Evolutionary conservation across 2,113 vertebrate species (phyloP), one percentile per base, ranked within the genome.

Genomic region (Rhadina sibilatrix): DNA sequence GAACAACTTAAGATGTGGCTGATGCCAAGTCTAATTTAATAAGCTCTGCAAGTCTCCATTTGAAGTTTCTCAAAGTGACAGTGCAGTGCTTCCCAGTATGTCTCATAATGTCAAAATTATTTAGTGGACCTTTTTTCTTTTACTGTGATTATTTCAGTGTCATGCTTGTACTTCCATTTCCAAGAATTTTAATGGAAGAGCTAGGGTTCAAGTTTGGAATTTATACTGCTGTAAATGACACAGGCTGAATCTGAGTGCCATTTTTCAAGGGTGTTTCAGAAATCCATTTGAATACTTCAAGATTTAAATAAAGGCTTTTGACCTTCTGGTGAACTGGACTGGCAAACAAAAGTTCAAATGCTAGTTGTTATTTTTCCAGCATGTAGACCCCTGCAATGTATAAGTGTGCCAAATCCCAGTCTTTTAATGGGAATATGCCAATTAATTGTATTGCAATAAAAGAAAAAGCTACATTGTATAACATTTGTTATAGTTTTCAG

Each of bases 271-370:
- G 28, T 33, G 6, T 76, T 93, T 93, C 76, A 66, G 70, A 92
- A 94, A 72, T 30, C 64, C 28, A 42, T 49, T 78, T 86, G 64
- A 87, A 84, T 68, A 59, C 56, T 61, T 89, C 12, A 37, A 27
- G 47, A 86, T 80, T 74, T 90, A 89, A 57, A 94, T 71, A 61
- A 94, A 89, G 35, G 38, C 52, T 83, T 66, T 83, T 93, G 86
- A 93, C 79, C 71, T 93, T 81, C 65, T 86, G 33, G 8, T 92
- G 90, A 95, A 94, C 57, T 90, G 50, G 54, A 90, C n/a, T 10
- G 57, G 40, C 37, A 94, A 86, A 90, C 31, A 70, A 16, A 95
- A 69, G 54, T 87, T 96, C 61, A 64, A 76, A 75, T 79, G 47
- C 74, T 83, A 54, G 19, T 72, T 93, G 40, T 42, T 80, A 18